Percentiles rank a stretch among this genome's conserved stretches.
phyloP scores from a whole-genome alignment of 2,888 invertebrate species.

The Bugula neritina region DNA sequence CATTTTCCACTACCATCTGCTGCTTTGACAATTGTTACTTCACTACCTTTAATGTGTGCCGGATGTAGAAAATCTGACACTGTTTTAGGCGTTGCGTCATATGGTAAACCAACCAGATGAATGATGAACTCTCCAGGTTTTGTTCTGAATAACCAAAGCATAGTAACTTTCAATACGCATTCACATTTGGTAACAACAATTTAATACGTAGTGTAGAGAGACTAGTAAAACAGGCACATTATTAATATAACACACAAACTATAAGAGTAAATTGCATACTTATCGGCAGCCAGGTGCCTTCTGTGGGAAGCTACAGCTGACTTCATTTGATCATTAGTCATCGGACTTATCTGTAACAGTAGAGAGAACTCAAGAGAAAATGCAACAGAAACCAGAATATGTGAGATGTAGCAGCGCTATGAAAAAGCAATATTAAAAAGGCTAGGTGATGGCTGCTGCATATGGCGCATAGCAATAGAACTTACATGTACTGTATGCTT shows the following conservation, averaged over 20 bases:
- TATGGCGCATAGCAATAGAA: too few species aligned
- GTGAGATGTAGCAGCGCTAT: too few species aligned
- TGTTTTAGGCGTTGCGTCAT: not conserved
- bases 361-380: too few species aligned
- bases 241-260: too few species aligned
- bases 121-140: constrained; percentile 17
- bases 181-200: too few species aligned
- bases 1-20: constrained; percentile 10
- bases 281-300: not conserved
- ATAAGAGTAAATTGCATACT: too few species aligned
- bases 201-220: too few species aligned
- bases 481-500: constrained; percentile 1
- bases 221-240: too few species aligned
- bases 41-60: not conserved
- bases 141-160: not conserved
- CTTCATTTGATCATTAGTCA: not conserved
- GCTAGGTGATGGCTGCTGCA: too few species aligned
- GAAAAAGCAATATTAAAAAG: too few species aligned
- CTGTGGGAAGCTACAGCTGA: not conserved
- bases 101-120: not conserved
- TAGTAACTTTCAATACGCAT: too few species aligned
- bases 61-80: constrained; percentile 19
- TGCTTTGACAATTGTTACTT: constrained; percentile 16
- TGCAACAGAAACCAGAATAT: too few species aligned
- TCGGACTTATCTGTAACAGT: not conserved